A percentile compares a stretch with the other conserved stretches of the same genome.
Evolutionary conservation across 2,113 vertebrate species (phyloP).

Genomic region (Callipepla squamata): DNA sequence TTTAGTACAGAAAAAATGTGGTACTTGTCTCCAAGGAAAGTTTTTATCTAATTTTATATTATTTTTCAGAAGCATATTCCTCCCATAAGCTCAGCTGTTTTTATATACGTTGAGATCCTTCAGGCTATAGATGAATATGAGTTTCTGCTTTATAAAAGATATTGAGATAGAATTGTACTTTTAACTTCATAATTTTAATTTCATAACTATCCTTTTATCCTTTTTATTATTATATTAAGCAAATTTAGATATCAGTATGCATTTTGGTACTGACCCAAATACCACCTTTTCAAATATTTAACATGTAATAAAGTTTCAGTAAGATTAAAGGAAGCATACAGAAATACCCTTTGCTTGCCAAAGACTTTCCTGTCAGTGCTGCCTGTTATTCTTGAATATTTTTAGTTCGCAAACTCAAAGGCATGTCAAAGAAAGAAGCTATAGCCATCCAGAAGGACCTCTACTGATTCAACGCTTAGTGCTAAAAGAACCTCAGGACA

Average conservation of each 20-base stretch:
- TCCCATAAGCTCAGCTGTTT: background rate
- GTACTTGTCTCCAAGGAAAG: constrained; percentile 27
- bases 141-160: background rate
- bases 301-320: background rate
- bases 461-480: background rate
- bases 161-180: background rate
- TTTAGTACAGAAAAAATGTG: constrained; percentile 20
- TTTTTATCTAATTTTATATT: background rate
- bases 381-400: background rate
- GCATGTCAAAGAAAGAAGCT: background rate
- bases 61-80: constrained; percentile 33
- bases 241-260: background rate
- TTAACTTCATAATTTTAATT: background rate
- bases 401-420: background rate
- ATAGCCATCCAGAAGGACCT: background rate
- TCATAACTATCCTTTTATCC: background rate
- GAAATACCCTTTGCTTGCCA: background rate
- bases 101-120: constrained; percentile 3
- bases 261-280: background rate
- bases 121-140: constrained; percentile 17
- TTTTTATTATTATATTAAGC: background rate
- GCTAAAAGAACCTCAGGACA: background rate
- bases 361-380: background rate
- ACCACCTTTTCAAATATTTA: background rate
- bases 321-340: background rate